Evolutionary conservation across 1,140 invertebrate genomes (phyloP), one percentile per base, ranked within the genome.

Genomic region (Drusus annulatus): DNA sequence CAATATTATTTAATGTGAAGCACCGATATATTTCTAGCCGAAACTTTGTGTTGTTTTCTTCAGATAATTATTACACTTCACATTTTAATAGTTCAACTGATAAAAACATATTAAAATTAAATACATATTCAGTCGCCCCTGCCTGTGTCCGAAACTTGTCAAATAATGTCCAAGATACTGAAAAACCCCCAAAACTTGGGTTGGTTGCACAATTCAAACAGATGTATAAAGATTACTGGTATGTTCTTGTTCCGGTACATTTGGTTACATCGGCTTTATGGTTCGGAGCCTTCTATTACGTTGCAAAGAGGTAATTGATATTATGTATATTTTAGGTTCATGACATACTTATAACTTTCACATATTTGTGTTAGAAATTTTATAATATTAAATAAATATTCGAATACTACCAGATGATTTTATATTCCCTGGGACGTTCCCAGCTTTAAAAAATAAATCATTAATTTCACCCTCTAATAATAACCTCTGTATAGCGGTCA

Each of bases 211-310:
- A 92, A 85, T 97, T 98, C 88, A 98, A 98, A 88, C 90, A 94
- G 85, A 95, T 98, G 93, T 96, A 96, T 85, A 95, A 94, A 87
- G 94, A 98, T 86, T 98, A 99, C 89, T 98, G 97, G 95, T 97
- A 98, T 89, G 94, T 98, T 77, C 86, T 98, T 50, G 89, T 98
- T 76, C 96, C 96, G 36, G 96, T 98, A 0, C 97, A 99, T 89
- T 84, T 96, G 75, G 90, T 94, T 6, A 98, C 97, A 13, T 98
- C 96, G 0, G 87, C 92, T 74, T 91, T 93, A 78, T 99, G 97
- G 97, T 93, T 94, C 87, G 93, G 93, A 13, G 88, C 92, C 17
- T 98, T 98, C 88, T 98, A 97, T 88, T 93, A 95, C 86, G 87
- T 94, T 83, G 95, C 95, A n/a, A 93, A 93, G 89, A 96, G 95